Conservation (phyloP, 2,797 vertebrate species). For the Parauchenoglanis punctatus region DNA sequence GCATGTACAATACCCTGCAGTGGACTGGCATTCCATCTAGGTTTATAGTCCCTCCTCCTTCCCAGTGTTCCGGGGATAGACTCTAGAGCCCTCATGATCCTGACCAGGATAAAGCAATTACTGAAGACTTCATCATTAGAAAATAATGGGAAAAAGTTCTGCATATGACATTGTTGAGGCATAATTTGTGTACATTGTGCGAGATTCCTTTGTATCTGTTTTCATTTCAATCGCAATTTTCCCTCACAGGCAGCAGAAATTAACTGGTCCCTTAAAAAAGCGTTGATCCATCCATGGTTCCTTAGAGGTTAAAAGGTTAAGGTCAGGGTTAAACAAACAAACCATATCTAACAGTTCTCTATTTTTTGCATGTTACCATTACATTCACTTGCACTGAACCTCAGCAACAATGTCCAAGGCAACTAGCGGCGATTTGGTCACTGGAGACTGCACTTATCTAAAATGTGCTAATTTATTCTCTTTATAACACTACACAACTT, state of each 20-base stretch:
- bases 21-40: not conserved
- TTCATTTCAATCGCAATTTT: not conserved
- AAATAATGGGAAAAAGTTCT: not conserved
- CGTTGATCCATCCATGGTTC: not conserved
- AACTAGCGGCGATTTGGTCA: not conserved
- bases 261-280: not conserved
- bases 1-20: not conserved
- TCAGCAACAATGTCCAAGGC: not conserved
- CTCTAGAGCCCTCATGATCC: not conserved
- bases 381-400: not conserved
- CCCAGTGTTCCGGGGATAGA: not conserved
- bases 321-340: no score
- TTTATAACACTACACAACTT: slow-evolving; percentile 47
- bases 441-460: slow-evolving; percentile 9
- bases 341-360: not conserved
- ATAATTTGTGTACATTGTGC: not conserved
- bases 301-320: not conserved
- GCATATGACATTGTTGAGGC: not conserved
- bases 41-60: not conserved
- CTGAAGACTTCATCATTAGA: not conserved
- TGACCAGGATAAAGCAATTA: not conserved
- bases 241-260: not conserved
- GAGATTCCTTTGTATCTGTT: not conserved
- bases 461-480: slow-evolving; percentile 38
- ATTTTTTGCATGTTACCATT: not conserved